Evolutionary conservation across 2,113 vertebrate species (phyloP).

Genomic region (Lutjanus erythropterus): DNA sequence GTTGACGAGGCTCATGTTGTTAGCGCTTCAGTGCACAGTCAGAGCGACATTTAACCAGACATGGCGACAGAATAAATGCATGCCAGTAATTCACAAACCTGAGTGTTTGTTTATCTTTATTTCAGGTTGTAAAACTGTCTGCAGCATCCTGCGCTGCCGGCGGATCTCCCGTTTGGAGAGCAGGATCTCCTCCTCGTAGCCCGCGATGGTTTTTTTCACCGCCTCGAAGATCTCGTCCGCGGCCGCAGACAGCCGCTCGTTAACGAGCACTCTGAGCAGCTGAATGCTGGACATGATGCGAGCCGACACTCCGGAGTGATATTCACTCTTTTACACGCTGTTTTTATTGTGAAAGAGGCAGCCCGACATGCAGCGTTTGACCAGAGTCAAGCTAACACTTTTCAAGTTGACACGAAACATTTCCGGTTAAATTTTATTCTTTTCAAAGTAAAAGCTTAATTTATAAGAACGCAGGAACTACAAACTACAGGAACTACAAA

Average conservation of each 20-base stretch:
- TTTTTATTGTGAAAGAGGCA: background rate
- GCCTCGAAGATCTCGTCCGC: constrained; percentile 70
- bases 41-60: no score
- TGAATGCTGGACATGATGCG: constrained; percentile 54
- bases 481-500: no score
- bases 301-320: no score
- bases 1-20: background rate
- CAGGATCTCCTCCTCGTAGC: constrained; percentile 66
- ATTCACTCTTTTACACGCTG: background rate
- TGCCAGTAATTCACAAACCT: constrained; percentile 28
- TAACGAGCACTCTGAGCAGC: constrained; percentile 47
- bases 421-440: background rate
- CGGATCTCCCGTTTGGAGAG: constrained; percentile 53
- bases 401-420: rapidly evolving
- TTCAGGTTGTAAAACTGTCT: background rate
- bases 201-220: constrained; percentile 46
- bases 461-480: no score
- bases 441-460: constrained; percentile 27
- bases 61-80: background rate
- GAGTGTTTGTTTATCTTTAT: background rate
- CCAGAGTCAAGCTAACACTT: rapidly evolving
- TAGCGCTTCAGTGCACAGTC: no score
- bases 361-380: background rate
- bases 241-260: constrained; percentile 65
- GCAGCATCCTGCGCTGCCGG: constrained; percentile 50